Percentiles rank a stretch among this genome's conserved stretches.
Conservation (phyloP, 2,113 vertebrate genomes). For the Orientallactaga bullata region DNA sequence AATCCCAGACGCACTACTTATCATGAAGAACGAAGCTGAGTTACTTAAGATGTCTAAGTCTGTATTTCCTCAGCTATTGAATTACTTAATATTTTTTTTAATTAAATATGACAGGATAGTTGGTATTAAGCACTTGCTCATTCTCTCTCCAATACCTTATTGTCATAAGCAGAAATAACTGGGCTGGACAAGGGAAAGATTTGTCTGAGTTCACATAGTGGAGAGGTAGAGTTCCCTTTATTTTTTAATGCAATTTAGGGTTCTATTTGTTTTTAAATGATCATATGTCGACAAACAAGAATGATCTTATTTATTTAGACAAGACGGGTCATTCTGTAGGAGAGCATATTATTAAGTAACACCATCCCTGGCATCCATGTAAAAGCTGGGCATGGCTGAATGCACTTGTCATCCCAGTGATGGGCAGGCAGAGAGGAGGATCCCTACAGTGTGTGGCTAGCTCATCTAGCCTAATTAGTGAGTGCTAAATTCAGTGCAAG, state of each 20-base stretch:
- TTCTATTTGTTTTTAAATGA: conserved; percentile 53
- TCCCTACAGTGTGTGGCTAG: too few relatives aligned
- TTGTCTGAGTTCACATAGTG: not conserved
- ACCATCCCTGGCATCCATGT: not conserved
- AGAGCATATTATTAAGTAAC: not conserved
- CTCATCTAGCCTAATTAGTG: too few relatives aligned
- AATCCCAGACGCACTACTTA: not conserved
- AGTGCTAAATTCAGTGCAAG: too few relatives aligned
- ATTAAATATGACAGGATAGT: not conserved
- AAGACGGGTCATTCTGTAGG: not conserved
- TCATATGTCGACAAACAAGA: conserved; percentile 20
- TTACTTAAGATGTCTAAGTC: not conserved
- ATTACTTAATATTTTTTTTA: conserved; percentile 55
- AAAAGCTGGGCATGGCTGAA: too few relatives aligned
- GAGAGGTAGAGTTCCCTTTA: not conserved
- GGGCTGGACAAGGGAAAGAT: not conserved
- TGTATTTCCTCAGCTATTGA: conserved; percentile 22
- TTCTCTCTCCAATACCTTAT: not conserved
- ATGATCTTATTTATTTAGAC: conserved; percentile 39
- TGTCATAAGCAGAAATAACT: not conserved
- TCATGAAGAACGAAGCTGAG: not conserved
- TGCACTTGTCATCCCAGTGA: too few relatives aligned
- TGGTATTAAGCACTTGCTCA: not conserved
- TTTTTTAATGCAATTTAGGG: not conserved
- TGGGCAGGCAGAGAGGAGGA: too few relatives aligned